These are phyloP conservation scores for Eutrigla gurnardus DNA, from an alignment of 2,797 vertebrate genomes.

Conservation along the genomic window DNA sequence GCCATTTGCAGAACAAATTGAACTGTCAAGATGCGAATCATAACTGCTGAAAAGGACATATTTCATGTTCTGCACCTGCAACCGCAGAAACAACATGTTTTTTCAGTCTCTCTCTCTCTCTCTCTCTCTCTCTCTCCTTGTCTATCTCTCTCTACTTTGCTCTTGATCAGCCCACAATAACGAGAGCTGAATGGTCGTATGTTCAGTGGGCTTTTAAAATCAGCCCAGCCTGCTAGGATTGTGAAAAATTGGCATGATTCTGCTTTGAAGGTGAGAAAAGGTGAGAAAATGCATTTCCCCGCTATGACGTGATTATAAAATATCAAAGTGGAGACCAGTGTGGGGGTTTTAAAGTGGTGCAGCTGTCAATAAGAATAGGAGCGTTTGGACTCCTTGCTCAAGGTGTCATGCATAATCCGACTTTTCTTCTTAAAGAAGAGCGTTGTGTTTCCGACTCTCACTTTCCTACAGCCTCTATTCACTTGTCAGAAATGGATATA, in stretches of 20 bases:
- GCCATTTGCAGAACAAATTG: constrained; percentile 55
- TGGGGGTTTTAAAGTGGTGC: background rate
- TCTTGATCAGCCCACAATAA: constrained; percentile 1
- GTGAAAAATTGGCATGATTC: background rate
- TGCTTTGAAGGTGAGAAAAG: constrained; percentile 11
- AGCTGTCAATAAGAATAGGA: constrained; percentile 14
- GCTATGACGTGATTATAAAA: constrained; percentile 5
- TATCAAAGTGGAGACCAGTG: constrained; percentile 8
- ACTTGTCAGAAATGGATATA: too few species aligned
- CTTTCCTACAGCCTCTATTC: too few species aligned
- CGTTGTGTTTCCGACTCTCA: too few species aligned
- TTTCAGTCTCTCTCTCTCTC: constrained; percentile 5
- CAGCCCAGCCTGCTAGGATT: background rate
- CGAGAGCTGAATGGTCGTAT: background rate
- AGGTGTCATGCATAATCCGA: background rate
- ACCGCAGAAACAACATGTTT: constrained; percentile 20
- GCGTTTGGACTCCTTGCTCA: background rate
- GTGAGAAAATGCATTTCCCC: background rate
- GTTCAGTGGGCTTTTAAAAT: background rate
- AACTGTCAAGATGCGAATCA: constrained; percentile 56
- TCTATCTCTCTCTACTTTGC: background rate
- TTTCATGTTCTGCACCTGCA: constrained; percentile 48
- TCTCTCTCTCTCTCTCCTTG: background rate
- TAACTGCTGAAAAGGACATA: constrained; percentile 47
- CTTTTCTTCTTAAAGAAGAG: background rate